Percentiles rank a stretch among this genome's conserved stretches.
These are phyloP conservation scores for Orthonevra nobilis DNA, from an alignment of 2,888 invertebrate genomes.

Conservation along the genomic window DNA sequence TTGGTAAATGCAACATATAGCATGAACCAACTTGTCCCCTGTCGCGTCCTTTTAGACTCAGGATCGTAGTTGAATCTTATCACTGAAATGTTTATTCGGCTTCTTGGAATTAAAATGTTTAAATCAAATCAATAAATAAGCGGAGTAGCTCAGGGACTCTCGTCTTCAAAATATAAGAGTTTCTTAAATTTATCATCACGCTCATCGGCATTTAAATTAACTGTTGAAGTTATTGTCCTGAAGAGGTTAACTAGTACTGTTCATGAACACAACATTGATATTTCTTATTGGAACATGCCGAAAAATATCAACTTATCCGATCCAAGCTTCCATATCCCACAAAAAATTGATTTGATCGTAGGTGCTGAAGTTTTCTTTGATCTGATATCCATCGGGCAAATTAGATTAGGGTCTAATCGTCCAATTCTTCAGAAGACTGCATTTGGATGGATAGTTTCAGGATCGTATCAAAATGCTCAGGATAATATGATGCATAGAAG, in stretches of 20 bases:
- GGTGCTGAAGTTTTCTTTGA: constrained; percentile 22
- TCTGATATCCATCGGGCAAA: constrained; percentile 16
- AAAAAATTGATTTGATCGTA: constrained; percentile 29
- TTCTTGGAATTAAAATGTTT: constrained; percentile 23
- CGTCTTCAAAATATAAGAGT: constrained; percentile 27
- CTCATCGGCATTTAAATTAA: background rate
- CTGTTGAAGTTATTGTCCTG: background rate
- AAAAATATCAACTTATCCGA: constrained; percentile 42
- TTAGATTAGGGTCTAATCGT: constrained; percentile 1
- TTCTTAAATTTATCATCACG: constrained; percentile 33
- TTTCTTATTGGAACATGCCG: too few relatives aligned
- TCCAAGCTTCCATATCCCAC: constrained; percentile 36
- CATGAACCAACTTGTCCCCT: too few relatives aligned
- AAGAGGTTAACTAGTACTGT: background rate
- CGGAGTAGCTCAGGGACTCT: constrained; percentile 19
- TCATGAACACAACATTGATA: constrained; percentile 32
- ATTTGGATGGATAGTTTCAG: constrained; percentile 44
- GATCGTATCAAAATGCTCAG: constrained; percentile 13
- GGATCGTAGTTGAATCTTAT: constrained; percentile 55
- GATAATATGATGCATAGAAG: too few relatives aligned
- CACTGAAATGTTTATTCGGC: constrained; percentile 21
- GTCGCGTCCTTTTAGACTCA: too few relatives aligned
- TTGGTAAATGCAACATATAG: too few relatives aligned
- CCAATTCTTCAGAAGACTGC: constrained; percentile 29
- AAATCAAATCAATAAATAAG: constrained; percentile 30